Evolutionary conservation across 1,140 invertebrate genomes (phyloP).

Genomic region (Pinna nobilis): DNA sequence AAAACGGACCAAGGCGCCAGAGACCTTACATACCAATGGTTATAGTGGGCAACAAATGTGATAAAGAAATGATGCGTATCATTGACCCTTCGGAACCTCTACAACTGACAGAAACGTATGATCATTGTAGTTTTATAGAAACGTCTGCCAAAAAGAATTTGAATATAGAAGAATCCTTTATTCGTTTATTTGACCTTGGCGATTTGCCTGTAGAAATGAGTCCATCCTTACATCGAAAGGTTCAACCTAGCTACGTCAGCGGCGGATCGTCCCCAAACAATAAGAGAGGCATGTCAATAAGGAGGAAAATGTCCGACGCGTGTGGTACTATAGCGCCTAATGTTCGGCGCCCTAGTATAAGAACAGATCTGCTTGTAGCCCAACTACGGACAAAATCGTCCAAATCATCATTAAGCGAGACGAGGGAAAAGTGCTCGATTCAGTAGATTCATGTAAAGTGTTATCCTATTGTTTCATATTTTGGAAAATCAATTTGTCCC

Average conservation of each 20-base stretch:
- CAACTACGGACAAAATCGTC: slow-evolving; percentile 76
- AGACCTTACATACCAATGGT: slow-evolving; percentile 84
- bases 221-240: slow-evolving; percentile 84
- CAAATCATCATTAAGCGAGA: slow-evolving; percentile 12
- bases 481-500: too few species aligned
- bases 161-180: slow-evolving; percentile 87
- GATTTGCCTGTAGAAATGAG: slow-evolving; percentile 90
- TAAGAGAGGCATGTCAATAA: slow-evolving; percentile 82
- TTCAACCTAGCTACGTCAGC: slow-evolving; percentile 66
- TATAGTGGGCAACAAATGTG: slow-evolving; percentile 88
- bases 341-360: slow-evolving; percentile 86
- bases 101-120: slow-evolving; percentile 49
- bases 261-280: slow-evolving; percentile 41
- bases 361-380: slow-evolving; percentile 90
- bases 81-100: slow-evolving; percentile 59
- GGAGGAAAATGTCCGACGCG: slow-evolving; percentile 86
- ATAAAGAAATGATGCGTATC: slow-evolving; percentile 81
- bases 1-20: slow-evolving; percentile 23
- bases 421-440: slow-evolving; percentile 40
- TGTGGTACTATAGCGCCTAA: slow-evolving; percentile 90
- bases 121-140: slow-evolving; percentile 85
- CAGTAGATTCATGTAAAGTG: too few species aligned
- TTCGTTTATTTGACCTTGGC: slow-evolving; percentile 86
- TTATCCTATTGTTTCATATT: too few species aligned
- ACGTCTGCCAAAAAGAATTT: slow-evolving; percentile 87